Percentiles rank a stretch among this genome's conserved stretches.
phyloP scores from a whole-genome alignment of 2,888 invertebrate species.

The Pammene fasciana region DNA sequence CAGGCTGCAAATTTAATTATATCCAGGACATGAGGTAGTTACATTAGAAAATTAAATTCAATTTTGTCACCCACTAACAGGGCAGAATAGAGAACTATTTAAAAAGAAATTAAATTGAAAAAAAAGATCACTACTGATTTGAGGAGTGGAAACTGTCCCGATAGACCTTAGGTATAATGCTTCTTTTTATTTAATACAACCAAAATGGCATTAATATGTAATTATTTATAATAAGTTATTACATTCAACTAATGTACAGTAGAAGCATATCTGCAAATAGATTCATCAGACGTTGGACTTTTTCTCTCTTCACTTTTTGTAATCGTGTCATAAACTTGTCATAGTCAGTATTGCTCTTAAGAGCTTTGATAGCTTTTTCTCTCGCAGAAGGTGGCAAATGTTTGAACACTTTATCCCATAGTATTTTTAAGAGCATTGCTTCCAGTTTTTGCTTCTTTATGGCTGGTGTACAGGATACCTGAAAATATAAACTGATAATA shows the following conservation, averaged over 20 bases:
- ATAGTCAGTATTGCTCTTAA: slow-evolving; percentile 63
- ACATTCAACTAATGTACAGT: slow-evolving; percentile 57
- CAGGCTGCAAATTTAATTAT: too few species aligned
- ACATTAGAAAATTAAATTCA: too few species aligned
- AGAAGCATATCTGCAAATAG: slow-evolving; percentile 66
- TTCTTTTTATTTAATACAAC: too few species aligned
- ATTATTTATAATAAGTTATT: too few species aligned
- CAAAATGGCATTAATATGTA: too few species aligned
- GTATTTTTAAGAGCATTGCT: slow-evolving; percentile 67
- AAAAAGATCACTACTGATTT: too few species aligned
- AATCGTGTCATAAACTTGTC: slow-evolving; percentile 62
- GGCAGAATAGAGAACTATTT: too few species aligned
- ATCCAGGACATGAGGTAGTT: too few species aligned
- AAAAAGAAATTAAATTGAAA: too few species aligned
- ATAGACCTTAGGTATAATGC: too few species aligned
- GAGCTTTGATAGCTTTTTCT: slow-evolving; percentile 62
- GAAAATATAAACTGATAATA: slow-evolving; percentile 43
- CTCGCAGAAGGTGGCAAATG: slow-evolving; percentile 61
- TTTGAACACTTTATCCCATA: slow-evolving; percentile 71
- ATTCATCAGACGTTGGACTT: slow-evolving; percentile 60
- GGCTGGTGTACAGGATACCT: slow-evolving; percentile 52
- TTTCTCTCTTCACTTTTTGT: slow-evolving; percentile 62
- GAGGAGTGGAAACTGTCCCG: too few species aligned
- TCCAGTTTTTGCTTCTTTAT: slow-evolving; percentile 66
- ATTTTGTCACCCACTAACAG: too few species aligned